phyloP scores from a whole-genome alignment of 53 echinoderm and acorn worm genomes.

The Mesocentrotus franciscanus region DNA sequence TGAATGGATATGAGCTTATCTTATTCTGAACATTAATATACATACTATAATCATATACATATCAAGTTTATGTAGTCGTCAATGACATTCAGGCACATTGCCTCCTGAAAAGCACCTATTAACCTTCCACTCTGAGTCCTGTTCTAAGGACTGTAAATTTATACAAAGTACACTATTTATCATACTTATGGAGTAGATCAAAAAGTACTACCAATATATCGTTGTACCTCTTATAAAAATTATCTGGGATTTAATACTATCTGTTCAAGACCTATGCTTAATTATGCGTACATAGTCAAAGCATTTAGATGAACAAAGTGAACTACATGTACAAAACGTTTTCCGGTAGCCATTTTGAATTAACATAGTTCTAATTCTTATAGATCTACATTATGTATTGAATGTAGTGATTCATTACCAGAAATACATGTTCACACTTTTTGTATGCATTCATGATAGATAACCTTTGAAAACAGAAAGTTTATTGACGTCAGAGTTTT shows the following conservation, averaged over 20 bases:
- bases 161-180: neutral
- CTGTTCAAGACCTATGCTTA: neutral
- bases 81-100: neutral
- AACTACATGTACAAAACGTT: neutral
- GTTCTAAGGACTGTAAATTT: neutral
- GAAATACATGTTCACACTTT: neutral
- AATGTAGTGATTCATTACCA: neutral
- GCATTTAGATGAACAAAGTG: neutral
- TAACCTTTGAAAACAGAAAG: neutral
- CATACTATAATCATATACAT: no score
- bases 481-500: neutral
- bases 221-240: neutral
- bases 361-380: neutral
- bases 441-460: neutral
- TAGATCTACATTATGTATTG: neutral
- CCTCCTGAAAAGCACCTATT: neutral
- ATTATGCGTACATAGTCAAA: neutral
- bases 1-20: no score
- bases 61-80: neutral
- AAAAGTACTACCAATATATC: slow-evolving; percentile 11
- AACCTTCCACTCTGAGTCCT: neutral
- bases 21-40: no score
- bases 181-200: neutral
- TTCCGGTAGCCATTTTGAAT: neutral
- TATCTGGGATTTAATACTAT: neutral